Evolutionary conservation across 1,140 invertebrate genomes (phyloP), one percentile per base, ranked within the genome.

Genomic region (Saccostrea echinata): DNA sequence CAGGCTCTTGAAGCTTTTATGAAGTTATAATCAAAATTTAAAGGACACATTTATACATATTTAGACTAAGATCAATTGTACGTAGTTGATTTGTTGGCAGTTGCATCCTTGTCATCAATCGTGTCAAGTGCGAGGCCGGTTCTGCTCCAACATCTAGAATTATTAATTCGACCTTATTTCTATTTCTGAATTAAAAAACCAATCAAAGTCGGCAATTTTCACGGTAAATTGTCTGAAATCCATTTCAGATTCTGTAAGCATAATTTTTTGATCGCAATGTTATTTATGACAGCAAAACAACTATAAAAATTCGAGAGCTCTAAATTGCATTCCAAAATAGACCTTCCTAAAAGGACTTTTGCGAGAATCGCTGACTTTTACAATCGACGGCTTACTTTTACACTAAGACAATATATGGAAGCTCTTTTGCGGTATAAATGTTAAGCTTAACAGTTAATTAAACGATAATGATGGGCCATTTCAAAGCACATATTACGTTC

Each of bases 161-260:
- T 76, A 76, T 33, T 76, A 30, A 76, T 76, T 76, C 30, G 55
- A 76, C 27, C 27, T 76, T 33, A 27, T 76, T 76, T 76, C 68
- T 76, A 76, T 76, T 76, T 76, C 30, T 27, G 27, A 76, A 33
- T 76, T 76, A 12, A 76, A 61, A 16, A 27, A 16, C 27, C 18
- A 12, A 76, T 33, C 68, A 76, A 30, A 33, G 27, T 76, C 68
- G 30, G 24, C 13, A 9, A 76, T 24, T 30, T 30, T 61, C 18
- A 21, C 18, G 18, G 13, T 21, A 61, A 61, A 61, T 61, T 18
- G 55, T 61, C 18, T 61, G n/a, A n/a, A 61, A 21, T 61, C 55
- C 21, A 61, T 61, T 61, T 61, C 55, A 21, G 55, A 61, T 21
- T 61, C 55, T 61, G 18, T 61, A 21, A 61, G 43, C 43, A 9